phyloP scores from a whole-genome alignment of 92 coral and sea anemone genomes.

The Porites lobata region DNA sequence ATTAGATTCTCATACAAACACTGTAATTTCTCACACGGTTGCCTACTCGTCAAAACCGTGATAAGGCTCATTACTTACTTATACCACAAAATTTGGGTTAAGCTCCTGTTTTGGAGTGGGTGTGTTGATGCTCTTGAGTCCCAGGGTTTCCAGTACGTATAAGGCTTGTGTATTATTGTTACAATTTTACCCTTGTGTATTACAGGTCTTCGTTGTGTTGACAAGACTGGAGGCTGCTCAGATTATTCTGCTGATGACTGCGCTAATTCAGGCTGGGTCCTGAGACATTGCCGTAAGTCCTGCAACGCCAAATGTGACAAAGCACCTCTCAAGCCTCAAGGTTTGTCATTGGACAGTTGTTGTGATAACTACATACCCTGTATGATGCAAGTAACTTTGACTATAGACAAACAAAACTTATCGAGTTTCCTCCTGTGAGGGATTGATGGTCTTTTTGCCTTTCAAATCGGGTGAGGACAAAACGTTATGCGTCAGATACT shows the following conservation, averaged over 20 bases:
- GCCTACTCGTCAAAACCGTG: too few relatives aligned
- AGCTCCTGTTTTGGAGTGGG: too few relatives aligned
- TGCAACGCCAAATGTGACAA: constrained; percentile 85
- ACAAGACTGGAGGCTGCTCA: constrained; percentile 72
- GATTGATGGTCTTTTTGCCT: too few relatives aligned
- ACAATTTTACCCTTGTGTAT: background rate
- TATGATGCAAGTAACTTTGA: background rate
- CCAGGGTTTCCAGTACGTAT: background rate
- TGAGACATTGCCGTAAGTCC: constrained; percentile 72
- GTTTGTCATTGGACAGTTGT: constrained; percentile 2
- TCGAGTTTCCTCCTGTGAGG: too few relatives aligned
- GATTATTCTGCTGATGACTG: constrained; percentile 71
- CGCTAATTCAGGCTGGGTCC: constrained; percentile 72
- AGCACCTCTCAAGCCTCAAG: constrained; percentile 68
- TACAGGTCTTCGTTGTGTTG: constrained; percentile 80
- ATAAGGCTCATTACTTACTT: too few relatives aligned
- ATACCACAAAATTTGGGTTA: too few relatives aligned
- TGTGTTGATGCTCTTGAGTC: background rate
- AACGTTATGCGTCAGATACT: too few relatives aligned
- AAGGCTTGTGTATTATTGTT: too few relatives aligned
- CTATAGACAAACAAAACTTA: background rate
- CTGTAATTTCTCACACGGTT: too few relatives aligned
- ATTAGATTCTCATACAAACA: too few relatives aligned
- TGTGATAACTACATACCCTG: background rate
- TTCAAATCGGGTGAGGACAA: too few relatives aligned